Percentiles rank a stretch among this genome's conserved stretches.
Evolutionary conservation across 1,140 invertebrate genomes (phyloP).

Genomic region (Drosophila willistoni): DNA sequence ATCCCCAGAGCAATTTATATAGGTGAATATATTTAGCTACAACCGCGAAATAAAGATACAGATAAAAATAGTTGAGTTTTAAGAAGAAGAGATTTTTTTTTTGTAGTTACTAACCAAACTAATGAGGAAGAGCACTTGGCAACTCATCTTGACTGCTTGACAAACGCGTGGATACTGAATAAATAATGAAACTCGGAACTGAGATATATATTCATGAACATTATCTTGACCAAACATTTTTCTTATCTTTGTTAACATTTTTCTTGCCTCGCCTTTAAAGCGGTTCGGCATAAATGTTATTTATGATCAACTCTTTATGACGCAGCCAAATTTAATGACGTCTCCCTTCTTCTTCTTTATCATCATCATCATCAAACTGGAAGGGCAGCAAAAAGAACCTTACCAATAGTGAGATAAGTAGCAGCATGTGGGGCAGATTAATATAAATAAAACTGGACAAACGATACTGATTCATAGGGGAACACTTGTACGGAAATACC

Average conservation of each 20-base stretch:
- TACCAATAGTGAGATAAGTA: conserved; percentile 8
- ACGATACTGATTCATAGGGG: neutral
- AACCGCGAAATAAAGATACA: conserved; percentile 4
- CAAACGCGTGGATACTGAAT: conserved; percentile 51
- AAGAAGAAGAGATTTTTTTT: neutral
- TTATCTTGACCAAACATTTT: neutral
- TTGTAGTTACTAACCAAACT: conserved; percentile 11
- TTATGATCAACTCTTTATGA: conserved; percentile 18
- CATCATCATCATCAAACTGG: neutral
- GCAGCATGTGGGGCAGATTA: conserved; percentile 1
- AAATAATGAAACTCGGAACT: conserved; percentile 21
- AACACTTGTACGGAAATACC: neutral
- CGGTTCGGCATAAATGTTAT: neutral
- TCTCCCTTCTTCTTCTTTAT: conserved; percentile 2
- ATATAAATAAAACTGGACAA: conserved; percentile 1
- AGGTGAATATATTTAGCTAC: neutral
- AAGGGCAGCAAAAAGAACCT: conserved; percentile 17
- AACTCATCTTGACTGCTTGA: conserved; percentile 41
- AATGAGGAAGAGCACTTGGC: neutral
- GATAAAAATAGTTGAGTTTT: neutral
- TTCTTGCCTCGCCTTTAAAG: neutral
- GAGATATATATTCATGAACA: conserved; percentile 1
- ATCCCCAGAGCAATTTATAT: conserved; percentile 40
- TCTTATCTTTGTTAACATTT: neutral
- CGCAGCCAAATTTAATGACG: conserved; percentile 33